phyloP scores from a whole-genome alignment of 1,140 invertebrate genomes.

The Campoletis sonorensis region DNA sequence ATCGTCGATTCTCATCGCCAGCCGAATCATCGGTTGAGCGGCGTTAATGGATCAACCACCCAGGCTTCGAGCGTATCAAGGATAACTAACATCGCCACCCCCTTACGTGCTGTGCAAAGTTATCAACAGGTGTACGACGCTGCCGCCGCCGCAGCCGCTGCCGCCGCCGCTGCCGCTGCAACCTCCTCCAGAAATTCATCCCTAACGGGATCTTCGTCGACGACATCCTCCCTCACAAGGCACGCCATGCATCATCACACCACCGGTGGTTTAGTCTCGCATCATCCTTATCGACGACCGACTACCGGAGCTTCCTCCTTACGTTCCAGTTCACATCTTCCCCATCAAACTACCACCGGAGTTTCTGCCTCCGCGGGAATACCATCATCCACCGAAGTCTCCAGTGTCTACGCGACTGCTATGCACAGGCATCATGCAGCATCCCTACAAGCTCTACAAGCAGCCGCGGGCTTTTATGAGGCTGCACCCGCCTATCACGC shows the following conservation, averaged over 20 bases:
- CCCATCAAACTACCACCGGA: slow-evolving; percentile 52
- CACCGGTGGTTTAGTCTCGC: slow-evolving; percentile 25
- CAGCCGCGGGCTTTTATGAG: slow-evolving; percentile 67
- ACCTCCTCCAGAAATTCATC: slow-evolving; percentile 30
- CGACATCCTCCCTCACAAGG: slow-evolving; percentile 27
- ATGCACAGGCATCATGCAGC: slow-evolving; percentile 67
- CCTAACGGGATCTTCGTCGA: slow-evolving; percentile 30
- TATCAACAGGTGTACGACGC: slow-evolving; percentile 60
- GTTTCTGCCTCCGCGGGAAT: slow-evolving; percentile 51
- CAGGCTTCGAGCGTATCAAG: slow-evolving; percentile 47
- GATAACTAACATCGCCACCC: slow-evolving; percentile 49
- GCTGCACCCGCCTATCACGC: slow-evolving; percentile 67
- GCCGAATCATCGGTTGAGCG: slow-evolving; percentile 20
- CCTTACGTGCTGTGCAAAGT: slow-evolving; percentile 52
- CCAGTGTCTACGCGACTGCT: slow-evolving; percentile 66
- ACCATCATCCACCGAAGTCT: slow-evolving; percentile 42
- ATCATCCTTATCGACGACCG: slow-evolving; percentile 53
- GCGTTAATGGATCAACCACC: slow-evolving; percentile 44
- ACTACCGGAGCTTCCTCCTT: slow-evolving; percentile 45
- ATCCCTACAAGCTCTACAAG: slow-evolving; percentile 63
- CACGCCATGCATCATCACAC: slow-evolving; percentile 39
- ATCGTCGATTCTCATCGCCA: slow-evolving; percentile 56
- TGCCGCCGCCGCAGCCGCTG: slow-evolving; percentile 48
- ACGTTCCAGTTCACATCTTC: slow-evolving; percentile 50
- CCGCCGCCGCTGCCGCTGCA: slow-evolving; percentile 46